Percentiles rank a stretch among this genome's conserved stretches.
Conservation (phyloP, 64 coral and sea anemone species). For the Pocillopora verrucosa region DNA sequence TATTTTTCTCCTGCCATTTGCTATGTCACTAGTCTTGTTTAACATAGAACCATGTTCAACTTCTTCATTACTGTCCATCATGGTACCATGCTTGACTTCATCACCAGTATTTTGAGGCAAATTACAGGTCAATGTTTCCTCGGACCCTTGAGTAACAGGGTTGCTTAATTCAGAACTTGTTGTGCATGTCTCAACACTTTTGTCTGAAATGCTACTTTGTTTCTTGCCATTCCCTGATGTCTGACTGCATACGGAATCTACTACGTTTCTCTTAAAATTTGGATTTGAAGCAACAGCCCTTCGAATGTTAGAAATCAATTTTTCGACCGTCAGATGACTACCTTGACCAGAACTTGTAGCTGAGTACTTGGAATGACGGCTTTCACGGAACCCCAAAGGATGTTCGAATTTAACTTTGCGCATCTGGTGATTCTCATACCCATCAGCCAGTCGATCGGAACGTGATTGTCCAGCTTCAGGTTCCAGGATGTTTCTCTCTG, state of each 20-base stretch:
- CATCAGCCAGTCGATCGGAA: background rate
- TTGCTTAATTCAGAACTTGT: background rate
- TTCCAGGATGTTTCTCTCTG: background rate
- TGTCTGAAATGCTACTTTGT: background rate
- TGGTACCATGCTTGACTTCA: background rate
- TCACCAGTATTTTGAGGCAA: background rate
- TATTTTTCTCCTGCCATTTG: background rate
- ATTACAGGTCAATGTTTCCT: background rate
- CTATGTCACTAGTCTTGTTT: background rate
- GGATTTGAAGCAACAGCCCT: conserved; percentile 1
- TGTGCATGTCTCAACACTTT: background rate
- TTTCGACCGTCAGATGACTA: background rate
- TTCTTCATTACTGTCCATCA: background rate
- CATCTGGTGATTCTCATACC: too few relatives aligned
- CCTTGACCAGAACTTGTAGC: background rate
- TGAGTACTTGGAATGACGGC: background rate
- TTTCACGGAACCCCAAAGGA: background rate
- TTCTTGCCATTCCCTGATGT: background rate
- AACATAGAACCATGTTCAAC: background rate
- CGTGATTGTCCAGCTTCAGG: background rate
- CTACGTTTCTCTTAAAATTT: background rate
- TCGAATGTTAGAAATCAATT: background rate
- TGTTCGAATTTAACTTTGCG: too few relatives aligned
- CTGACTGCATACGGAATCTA: background rate
- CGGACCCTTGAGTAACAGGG: background rate